Percentiles rank a stretch among this genome's conserved stretches.
These are phyloP conservation scores for Athene noctua DNA, from an alignment of 2,113 vertebrate species.

Conservation along the genomic window DNA sequence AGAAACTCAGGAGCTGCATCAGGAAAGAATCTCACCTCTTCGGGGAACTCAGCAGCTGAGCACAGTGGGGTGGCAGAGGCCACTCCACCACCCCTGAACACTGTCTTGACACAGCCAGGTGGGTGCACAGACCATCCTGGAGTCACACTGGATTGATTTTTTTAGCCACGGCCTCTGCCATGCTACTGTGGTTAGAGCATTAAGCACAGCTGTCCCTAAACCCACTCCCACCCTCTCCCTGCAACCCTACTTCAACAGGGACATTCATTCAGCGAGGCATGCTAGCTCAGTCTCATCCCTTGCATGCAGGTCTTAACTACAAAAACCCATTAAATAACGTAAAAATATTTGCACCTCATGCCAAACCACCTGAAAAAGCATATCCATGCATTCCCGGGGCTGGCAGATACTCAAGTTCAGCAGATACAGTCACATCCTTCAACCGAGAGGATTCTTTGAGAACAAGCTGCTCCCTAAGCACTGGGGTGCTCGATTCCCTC, in stretches of 20 bases:
- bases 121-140: neutral
- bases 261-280: no score
- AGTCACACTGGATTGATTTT: rapidly evolving
- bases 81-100: neutral
- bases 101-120: constrained; percentile 4
- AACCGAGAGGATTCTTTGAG: neutral
- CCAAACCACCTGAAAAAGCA: neutral
- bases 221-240: neutral
- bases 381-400: neutral
- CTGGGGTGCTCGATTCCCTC: neutral
- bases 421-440: neutral
- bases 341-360: neutral
- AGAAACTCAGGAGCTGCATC: neutral
- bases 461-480: neutral
- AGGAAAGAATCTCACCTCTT: constrained; percentile 20
- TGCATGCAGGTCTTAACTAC: neutral
- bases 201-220: neutral
- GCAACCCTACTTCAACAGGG: neutral
- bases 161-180: rapidly evolving
- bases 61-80: neutral
- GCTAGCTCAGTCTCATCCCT: neutral
- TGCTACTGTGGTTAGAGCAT: neutral
- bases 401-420: neutral
- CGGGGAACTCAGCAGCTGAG: neutral
- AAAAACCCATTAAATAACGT: neutral